Evolutionary conservation across 2,888 invertebrate species (phyloP), one percentile per base, ranked within the genome.

Genomic region (Pollenia amentaria): DNA sequence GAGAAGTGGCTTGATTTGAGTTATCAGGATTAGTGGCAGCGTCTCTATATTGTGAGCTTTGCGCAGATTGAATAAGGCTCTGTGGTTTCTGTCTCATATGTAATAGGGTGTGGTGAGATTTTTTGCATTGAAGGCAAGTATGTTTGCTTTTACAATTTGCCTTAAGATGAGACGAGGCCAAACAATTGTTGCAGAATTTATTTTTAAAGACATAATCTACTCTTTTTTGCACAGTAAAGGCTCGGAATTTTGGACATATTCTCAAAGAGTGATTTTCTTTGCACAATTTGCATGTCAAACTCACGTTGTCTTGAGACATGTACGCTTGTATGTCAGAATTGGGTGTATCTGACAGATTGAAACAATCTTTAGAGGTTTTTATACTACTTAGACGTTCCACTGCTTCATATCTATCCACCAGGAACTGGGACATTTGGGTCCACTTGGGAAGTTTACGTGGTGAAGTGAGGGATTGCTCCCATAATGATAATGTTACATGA

Each of bases 171-270:
- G 65, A 48, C 1, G 7, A 42, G 1, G 65, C 44, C 9, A 78
- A 48, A 12, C 78, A 69, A 44, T 78, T 78, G 12, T 53, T 55
- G 46, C 78, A 78, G 7, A 57, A 42, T 16, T 78, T 78, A 16
- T 78, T 69, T 48, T 60, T 46, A 9, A 12, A 69, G 2, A 65
- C 76, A 44, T 55, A 65, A 53, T 64, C 65, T 3, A 62, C 21
- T 42, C 53, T 40, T 18, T 46, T 16, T n/a, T 65, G 51, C 1
- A 53, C 38, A 3, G 18, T 16, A 8, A 65, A 53, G 7, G 18
- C 18, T 53, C 53, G 53, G 8, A 53, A 53, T 53, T 53, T 53
- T 7, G 8, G 53, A 11, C 53, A 53, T 9, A 11, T 53, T 53
- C 53, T 53, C 18, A 53, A 18, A 9, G 53, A 18, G 11, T 53